Base-by-base conservation (phyloP, 2,888 invertebrate genomes). In the Acanthosepion pharaonis region DNA sequence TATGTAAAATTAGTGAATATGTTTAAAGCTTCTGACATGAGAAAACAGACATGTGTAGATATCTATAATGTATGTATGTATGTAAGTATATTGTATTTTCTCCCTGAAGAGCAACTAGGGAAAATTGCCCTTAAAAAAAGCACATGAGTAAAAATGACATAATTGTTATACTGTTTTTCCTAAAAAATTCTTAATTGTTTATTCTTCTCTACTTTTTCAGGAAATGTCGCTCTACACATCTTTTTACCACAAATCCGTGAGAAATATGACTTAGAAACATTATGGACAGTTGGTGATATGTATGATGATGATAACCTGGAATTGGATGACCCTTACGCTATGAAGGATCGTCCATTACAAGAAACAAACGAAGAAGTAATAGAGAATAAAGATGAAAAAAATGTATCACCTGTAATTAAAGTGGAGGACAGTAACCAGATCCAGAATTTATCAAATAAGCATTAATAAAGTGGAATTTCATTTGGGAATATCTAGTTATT, bases 161-260 rank as follows among this genome's bases (percentile, higher is more conserved):
- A 20, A 59, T 59, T 59, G 5, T 23, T 59, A 20, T 59, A 23
- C 20, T 59, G 23, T 20, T 59, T 59, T 59, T 23, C 20, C 5
- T 59, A 59, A 59, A 59, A 33, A 15, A n/a, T 78, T 78, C n/a
- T 33, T 78, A n/a, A n/a, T 78, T 51, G 49, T 53, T 92, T 49
- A 1, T 92, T 48, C 48, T 23, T 92, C 11, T 51, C 28, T 92
- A 51, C 96, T 95, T 96, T 98, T 98, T 78, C 97, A 99, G 99
- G 99, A 95, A 99, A 99, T 97, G 99, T 99, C 96, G 98, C 98
- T 9, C 97, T 99, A 64, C 99, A 99, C 97, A 98, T 99, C 96
- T 99, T 99, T 97, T 98, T 98, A 59, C 98, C 98, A 25, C 98
- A 98, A 96, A 98, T 98, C 2, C 98, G 99, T 96, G 97, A 98